phyloP scores from a whole-genome alignment of 2,888 invertebrate genomes.

The Prosopocoilus inquinatus region DNA sequence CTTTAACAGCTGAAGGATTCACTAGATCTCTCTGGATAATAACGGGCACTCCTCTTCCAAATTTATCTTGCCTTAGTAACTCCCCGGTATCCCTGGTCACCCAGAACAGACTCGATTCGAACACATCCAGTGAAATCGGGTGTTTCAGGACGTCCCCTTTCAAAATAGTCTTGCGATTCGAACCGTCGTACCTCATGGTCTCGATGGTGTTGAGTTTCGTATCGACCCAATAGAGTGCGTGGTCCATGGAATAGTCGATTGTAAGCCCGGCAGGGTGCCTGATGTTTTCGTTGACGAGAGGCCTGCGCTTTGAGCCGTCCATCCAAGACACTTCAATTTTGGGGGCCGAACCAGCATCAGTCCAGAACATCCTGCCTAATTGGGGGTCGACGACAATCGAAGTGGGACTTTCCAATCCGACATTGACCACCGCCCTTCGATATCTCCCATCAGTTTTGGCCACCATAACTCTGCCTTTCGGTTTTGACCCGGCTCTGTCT shows the following conservation, averaged over 20 bases:
- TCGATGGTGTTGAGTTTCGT: slow-evolving; percentile 89
- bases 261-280: slow-evolving; percentile 86
- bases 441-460: slow-evolving; percentile 88
- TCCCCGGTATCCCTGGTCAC: slow-evolving; percentile 87
- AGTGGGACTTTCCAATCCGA: slow-evolving; percentile 82
- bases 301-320: slow-evolving; percentile 87
- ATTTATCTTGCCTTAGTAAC: slow-evolving; percentile 89
- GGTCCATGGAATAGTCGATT: slow-evolving; percentile 87
- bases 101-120: slow-evolving; percentile 92
- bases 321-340: slow-evolving; percentile 96
- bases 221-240: slow-evolving; percentile 94
- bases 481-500: slow-evolving; percentile 71
- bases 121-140: slow-evolving; percentile 87
- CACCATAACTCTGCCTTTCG: slow-evolving; percentile 80
- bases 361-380: slow-evolving; percentile 87
- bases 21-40: slow-evolving; percentile 78
- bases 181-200: slow-evolving; percentile 79
- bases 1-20: slow-evolving; percentile 83
- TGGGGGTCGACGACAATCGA: slow-evolving; percentile 87
- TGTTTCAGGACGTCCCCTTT: slow-evolving; percentile 73
- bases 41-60: slow-evolving; percentile 89
- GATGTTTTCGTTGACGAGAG: slow-evolving; percentile 77
- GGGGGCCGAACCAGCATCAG: slow-evolving; percentile 85
- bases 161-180: slow-evolving; percentile 68
- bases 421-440: slow-evolving; percentile 73